Evolutionary conservation across 1,140 invertebrate species (phyloP).

Genomic region (Euura lappo): DNA sequence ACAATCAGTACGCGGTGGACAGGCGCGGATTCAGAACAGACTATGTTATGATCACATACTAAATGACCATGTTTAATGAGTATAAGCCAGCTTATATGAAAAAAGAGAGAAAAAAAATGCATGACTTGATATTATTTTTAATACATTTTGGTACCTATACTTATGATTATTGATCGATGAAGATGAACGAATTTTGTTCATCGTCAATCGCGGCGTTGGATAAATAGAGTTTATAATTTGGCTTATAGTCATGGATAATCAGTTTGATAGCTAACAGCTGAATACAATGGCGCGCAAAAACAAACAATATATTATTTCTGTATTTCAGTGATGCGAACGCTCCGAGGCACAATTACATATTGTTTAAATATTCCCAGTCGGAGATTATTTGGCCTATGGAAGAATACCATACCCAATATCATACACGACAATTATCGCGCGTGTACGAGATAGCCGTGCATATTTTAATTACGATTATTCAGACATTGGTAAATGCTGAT

Average conservation of each 20-base stretch:
- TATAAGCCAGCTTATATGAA: constrained; percentile 1
- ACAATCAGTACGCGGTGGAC: constrained; percentile 80
- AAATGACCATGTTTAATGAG: constrained; percentile 26
- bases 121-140: neutral
- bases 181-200: no score
- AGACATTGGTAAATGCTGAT: neutral
- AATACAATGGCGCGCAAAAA: neutral
- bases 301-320: constrained; percentile 8
- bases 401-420: neutral
- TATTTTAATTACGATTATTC: no score
- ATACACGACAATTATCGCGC: neutral
- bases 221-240: neutral
- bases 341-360: neutral
- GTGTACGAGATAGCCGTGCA: neutral
- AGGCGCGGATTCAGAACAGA: constrained; percentile 73
- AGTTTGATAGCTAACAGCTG: neutral
- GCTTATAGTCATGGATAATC: constrained; percentile 1
- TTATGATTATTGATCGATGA: no score
- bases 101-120: neutral
- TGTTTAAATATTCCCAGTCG: neutral
- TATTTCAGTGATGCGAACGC: neutral
- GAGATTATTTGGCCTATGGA: no score
- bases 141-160: constrained; percentile 1
- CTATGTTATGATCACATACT: constrained; percentile 72
- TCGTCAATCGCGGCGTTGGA: no score